Base-by-base conservation (phyloP, 2,113 vertebrate genomes). In the Cervus canadensis region DNA sequence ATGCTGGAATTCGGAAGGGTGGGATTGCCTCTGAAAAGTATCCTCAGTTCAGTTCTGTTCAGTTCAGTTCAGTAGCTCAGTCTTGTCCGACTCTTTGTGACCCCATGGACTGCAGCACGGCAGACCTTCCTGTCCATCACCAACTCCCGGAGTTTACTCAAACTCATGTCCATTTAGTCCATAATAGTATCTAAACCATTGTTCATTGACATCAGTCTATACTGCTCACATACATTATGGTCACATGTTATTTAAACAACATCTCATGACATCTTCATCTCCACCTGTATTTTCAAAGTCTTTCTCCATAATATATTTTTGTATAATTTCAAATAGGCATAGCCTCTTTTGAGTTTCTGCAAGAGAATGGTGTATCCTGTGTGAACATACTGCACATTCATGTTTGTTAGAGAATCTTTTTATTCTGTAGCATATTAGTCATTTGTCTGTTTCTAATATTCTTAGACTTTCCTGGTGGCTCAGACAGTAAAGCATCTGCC, bases 241-340 rank as follows among this genome's bases (percentile, higher is more conserved):
- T 59, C 36, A 64, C 13, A 33, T 33, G 62, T 2, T 64, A 83
- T 48, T 92, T 82, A 79, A 89, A 50, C 19, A 96, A 54, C 45
- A 62, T 36, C 21, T 50, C 64, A 93, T 60, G 78, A 84, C 33
- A 36, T 28, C 16, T 50, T 91, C 17, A 97, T 1, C 25, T 25
- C 28, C 28, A 52, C 7, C 8, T 76, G 54, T 28, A 28, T 90
- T 43, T 45, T 83, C 84, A 59, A 87, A 43, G 3, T 64, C 17
- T 96, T 91, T 85, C 48, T 93, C 26, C 30, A 71, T 33, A 59
- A 36, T 25, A 52, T 21, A 86, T 50, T 81, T 90, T 81, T 71
- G 25, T 50, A 50, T 88, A 45, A 43, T 10, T 76, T 16, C 30
- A 89, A 79, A 67, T 54, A 54, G 25, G 12, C 5, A n/a, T 16